A percentile compares a stretch with the other conserved stretches of the same genome.
Evolutionary conservation across 2,888 invertebrate genomes (phyloP).

Genomic region (Cactoblastis cactorum): DNA sequence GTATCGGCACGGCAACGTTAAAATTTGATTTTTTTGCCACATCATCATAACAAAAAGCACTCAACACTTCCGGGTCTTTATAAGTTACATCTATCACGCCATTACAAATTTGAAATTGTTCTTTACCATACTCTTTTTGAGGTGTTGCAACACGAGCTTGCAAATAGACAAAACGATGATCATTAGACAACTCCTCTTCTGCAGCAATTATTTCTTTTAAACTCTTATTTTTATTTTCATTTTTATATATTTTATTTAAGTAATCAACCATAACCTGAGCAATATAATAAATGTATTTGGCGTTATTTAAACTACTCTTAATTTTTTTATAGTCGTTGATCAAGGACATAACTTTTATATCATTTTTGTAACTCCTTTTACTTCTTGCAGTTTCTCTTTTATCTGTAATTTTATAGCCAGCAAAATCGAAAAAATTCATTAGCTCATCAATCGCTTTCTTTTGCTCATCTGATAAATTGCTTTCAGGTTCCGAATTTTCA

Average conservation of each 20-base stretch:
- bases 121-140: constrained; percentile 42
- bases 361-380: constrained; percentile 51
- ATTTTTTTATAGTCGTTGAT: constrained; percentile 46
- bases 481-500: constrained; percentile 18
- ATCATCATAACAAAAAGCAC: constrained; percentile 69
- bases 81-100: constrained; percentile 66
- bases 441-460: constrained; percentile 67
- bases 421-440: constrained; percentile 59
- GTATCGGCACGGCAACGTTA: constrained; percentile 31
- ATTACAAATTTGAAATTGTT: constrained; percentile 72
- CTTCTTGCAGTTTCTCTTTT: constrained; percentile 29
- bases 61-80: constrained; percentile 63
- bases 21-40: constrained; percentile 27
- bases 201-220: constrained; percentile 50
- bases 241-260: constrained; percentile 54
- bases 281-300: constrained; percentile 45
- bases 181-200: constrained; percentile 52
- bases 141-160: constrained; percentile 49
- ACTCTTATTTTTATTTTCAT: constrained; percentile 42
- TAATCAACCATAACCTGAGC: constrained; percentile 52
- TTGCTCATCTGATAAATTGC: constrained; percentile 47
- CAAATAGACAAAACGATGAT: constrained; percentile 48
- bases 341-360: constrained; percentile 43
- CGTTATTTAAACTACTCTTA: constrained; percentile 47
- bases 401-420: constrained; percentile 39